Evolutionary conservation across 2,888 invertebrate genomes (phyloP).

Genomic region (Eurytoma adleriae): DNA sequence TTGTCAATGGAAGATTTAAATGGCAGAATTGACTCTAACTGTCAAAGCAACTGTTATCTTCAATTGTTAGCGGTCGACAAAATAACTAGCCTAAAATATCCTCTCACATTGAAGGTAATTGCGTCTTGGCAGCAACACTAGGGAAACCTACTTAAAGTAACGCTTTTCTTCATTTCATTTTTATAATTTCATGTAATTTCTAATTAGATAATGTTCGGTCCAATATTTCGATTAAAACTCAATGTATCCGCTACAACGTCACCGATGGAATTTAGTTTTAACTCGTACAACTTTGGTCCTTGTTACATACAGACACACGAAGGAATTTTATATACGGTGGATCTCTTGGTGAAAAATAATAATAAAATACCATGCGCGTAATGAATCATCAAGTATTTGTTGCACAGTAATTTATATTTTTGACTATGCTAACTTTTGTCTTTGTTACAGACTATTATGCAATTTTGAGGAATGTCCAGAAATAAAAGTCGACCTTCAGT

Average conservation of each 20-base stretch:
- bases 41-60: background rate
- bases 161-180: background rate
- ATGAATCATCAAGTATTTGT: constrained; percentile 17
- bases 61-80: constrained; percentile 1
- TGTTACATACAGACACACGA: constrained; percentile 80
- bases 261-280: constrained; percentile 81
- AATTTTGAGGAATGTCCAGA: constrained; percentile 77
- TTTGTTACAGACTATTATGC: constrained; percentile 73
- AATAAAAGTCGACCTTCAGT: constrained; percentile 77
- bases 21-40: background rate
- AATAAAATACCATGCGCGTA: constrained; percentile 70
- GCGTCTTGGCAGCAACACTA: background rate
- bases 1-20: background rate
- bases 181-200: background rate
- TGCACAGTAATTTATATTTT: background rate
- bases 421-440: constrained; percentile 16
- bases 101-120: constrained; percentile 26
- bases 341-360: constrained; percentile 73
- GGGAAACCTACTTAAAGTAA: background rate
- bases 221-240: constrained; percentile 80
- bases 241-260: constrained; percentile 80
- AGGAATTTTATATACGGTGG: constrained; percentile 75
- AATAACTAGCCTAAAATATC: constrained; percentile 7
- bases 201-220: constrained; percentile 81
- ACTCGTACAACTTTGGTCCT: constrained; percentile 81